phyloP scores from a whole-genome alignment of 2,797 vertebrate genomes.

The Epinephelus malabaricus region DNA sequence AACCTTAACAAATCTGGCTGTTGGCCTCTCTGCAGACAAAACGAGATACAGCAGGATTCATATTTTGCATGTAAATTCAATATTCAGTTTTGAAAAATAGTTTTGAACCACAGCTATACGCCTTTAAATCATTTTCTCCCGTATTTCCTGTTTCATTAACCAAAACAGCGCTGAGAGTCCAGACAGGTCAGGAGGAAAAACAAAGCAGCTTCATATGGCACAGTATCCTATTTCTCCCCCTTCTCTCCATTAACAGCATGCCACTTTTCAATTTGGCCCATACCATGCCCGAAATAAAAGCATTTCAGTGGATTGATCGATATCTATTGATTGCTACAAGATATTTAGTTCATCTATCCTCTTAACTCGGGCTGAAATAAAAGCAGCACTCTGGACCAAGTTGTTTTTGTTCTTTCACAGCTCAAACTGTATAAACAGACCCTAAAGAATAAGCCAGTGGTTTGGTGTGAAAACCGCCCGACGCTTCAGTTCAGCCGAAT shows the following conservation, averaged over 20 bases:
- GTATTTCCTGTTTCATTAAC: conserved; percentile 26
- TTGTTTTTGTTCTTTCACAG: conserved; percentile 42
- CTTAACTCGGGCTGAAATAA: conserved; percentile 56
- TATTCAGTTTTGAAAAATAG: not conserved
- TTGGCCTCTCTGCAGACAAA: not conserved
- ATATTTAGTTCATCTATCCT: conserved; percentile 71
- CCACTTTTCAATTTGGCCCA: conserved; percentile 29
- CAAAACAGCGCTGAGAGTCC: not conserved
- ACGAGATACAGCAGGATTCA: not conserved
- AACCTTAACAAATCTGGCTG: not conserved
- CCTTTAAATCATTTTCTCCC: not conserved
- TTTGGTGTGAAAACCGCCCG: conserved; percentile 48
- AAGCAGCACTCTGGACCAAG: conserved; percentile 30
- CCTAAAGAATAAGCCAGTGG: conserved; percentile 49
- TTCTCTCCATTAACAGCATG: conserved; percentile 42
- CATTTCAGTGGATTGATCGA: conserved; percentile 62
- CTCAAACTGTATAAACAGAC: conserved; percentile 60
- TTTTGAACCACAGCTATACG: not conserved
- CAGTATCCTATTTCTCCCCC: conserved; percentile 29
- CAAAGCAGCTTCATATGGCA: conserved; percentile 8
- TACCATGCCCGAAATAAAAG: conserved; percentile 56
- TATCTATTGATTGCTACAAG: conserved; percentile 67
- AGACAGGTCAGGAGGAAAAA: conserved; percentile 20
- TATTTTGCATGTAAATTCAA: not conserved
- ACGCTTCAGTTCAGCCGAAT: conserved; percentile 57